These are phyloP conservation scores for Drosophila arawakana DNA, from an alignment of 1,140 invertebrate species.

Conservation along the genomic window DNA sequence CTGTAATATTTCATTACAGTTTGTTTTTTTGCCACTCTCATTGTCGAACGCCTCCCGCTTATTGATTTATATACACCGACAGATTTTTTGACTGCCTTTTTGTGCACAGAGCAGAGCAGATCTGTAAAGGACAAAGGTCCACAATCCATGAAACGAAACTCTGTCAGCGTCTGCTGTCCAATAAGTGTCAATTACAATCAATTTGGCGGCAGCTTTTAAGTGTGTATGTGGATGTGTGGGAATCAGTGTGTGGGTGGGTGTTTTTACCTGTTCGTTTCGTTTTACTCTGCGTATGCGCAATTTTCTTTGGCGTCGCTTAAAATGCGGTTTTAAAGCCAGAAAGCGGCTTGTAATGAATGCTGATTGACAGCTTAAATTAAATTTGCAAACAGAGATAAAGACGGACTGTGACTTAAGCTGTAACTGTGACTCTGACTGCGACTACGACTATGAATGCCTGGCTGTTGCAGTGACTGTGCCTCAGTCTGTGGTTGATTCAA, in stretches of 20 bases:
- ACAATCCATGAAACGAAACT: conserved; percentile 21
- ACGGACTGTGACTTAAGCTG: conserved; percentile 4
- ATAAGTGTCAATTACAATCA: conserved; percentile 74
- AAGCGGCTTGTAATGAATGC: conserved; percentile 41
- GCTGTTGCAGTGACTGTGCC: not conserved
- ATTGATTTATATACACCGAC: conserved; percentile 37
- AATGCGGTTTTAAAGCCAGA: conserved; percentile 50
- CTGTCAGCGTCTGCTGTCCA: conserved; percentile 59
- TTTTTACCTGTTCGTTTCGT: conserved; percentile 27
- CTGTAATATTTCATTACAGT: not conserved
- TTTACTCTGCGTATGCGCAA: conserved; percentile 42
- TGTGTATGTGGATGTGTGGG: conserved; percentile 19
- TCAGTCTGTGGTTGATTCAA: conserved; percentile 4
- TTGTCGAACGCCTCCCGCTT: not conserved
- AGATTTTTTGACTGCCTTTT: conserved; percentile 11
- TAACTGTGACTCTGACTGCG: not conserved
- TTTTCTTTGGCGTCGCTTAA: conserved; percentile 27
- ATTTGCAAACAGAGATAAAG: conserved; percentile 31
- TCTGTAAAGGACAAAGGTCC: conserved; percentile 28
- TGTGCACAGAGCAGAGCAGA: not conserved
- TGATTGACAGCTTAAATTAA: conserved; percentile 64
- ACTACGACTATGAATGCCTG: not conserved
- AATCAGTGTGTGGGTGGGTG: conserved; percentile 3
- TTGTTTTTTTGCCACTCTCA: not conserved
- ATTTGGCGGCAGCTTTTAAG: conserved; percentile 55